Evolutionary conservation across 2,888 invertebrate genomes (phyloP), one percentile per base, ranked within the genome.

Genomic region (Troides oblongomaculatus): DNA sequence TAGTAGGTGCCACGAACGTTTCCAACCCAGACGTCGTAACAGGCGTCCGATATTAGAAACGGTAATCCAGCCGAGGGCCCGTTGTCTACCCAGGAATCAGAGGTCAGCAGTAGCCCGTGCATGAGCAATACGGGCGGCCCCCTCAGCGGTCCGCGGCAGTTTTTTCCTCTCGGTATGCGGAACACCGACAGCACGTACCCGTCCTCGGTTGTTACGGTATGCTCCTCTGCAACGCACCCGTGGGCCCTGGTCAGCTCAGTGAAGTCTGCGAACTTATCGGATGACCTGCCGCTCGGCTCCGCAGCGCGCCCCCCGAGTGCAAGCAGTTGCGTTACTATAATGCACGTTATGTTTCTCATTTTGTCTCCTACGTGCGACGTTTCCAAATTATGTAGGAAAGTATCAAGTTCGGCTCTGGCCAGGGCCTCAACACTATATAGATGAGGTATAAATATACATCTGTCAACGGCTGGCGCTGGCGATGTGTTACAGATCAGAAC

Each of bases 1-100:
- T 95, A 95, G 69, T 83, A 79, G 59, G 83, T 87, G 0, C 87
- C 87, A n/a, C 87, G 78, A 62, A 76, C 76, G 63, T 86, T 87
- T 8, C 83, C 85, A 0, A 85, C 72, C 87, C 87, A 84, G 2
- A 82, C 65, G 65, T 84, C 84, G 64, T 77, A 76, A 67, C 83
- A 82, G 3, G 77, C 75, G 60, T 80, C 80, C 0, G 83, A 72
- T 14, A 83, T 65, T 0, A 82, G 76, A 68, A 77, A 84, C 0
- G 78, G 81, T 17, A 82, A 68, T 6, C 81, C 83, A 18, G 78
- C 77, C 2, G 69, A 60, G 0, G 88, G 85, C 0, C 89, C 89
- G 0, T 89, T 84, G 43, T 87, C 87, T 1, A 88, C 71, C 82
- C 83, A 90, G 2, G 83, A 78, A 50, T 88, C 85, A 0, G 89